phyloP scores from a whole-genome alignment of 2,113 vertebrate species.

The Chloebia gouldiae region DNA sequence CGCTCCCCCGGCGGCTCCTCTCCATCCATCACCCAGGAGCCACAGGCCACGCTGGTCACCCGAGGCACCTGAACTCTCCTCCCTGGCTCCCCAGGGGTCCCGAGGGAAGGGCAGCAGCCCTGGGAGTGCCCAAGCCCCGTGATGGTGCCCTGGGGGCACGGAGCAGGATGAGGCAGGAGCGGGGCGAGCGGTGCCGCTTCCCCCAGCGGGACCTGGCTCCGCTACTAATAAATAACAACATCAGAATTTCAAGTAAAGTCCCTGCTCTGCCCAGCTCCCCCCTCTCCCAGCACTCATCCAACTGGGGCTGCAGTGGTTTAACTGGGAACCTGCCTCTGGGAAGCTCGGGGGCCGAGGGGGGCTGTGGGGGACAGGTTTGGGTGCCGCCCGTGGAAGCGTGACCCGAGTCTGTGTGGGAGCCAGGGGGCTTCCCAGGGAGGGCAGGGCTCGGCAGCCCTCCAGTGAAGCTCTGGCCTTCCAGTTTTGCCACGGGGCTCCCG shows the following conservation, averaged over 20 bases:
- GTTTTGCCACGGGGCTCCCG: slow-evolving; percentile 3
- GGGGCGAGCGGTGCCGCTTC: background rate
- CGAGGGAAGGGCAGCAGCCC: background rate
- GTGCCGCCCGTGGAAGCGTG: background rate
- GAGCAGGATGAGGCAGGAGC: background rate
- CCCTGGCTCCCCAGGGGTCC: background rate
- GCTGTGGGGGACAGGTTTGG: background rate
- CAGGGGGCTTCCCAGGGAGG: background rate
- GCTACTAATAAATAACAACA: slow-evolving; percentile 62
- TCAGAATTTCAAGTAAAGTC: slow-evolving; percentile 63
- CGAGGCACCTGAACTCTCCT: background rate
- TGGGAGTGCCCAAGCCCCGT: accelerated
- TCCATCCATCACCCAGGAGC: background rate
- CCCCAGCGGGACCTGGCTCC: background rate
- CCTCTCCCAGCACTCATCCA: background rate
- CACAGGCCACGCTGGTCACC: background rate
- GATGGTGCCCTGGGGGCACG: accelerated
- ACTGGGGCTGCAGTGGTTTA: background rate
- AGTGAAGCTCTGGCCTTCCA: slow-evolving; percentile 31
- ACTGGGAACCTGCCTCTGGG: background rate
- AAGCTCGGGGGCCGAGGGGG: background rate
- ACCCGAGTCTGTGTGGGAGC: background rate
- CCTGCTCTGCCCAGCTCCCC: background rate
- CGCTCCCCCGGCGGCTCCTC: background rate
- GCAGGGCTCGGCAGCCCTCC: background rate